A percentile compares a stretch with the other conserved stretches of the same genome.
phyloP scores from a whole-genome alignment of 2,888 invertebrate genomes.

The Oscheius sp. region DNA sequence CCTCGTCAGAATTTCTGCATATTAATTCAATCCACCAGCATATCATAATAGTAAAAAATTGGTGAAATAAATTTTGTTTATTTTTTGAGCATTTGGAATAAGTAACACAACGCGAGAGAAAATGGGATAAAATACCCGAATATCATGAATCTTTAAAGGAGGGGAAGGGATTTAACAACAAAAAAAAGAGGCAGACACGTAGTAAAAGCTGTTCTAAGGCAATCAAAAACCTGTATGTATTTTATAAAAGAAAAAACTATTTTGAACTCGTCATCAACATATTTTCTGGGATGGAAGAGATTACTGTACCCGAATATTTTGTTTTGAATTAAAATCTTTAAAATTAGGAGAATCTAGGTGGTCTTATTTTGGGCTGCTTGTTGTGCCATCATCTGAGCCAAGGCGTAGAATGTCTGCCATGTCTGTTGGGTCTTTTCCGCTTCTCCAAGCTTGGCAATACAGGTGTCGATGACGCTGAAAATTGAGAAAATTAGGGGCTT shows the following conservation, averaged over 20 bases:
- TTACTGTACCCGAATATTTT: too few relatives aligned
- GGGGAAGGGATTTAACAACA: too few relatives aligned
- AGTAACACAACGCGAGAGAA: too few relatives aligned
- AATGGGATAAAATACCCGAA: too few relatives aligned
- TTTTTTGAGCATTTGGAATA: not conserved
- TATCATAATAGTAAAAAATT: not conserved
- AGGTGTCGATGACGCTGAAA: constrained; percentile 20
- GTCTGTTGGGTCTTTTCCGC: not conserved
- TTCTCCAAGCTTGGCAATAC: not conserved
- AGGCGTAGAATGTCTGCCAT: constrained; percentile 4
- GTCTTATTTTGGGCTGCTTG: constrained; percentile 9
- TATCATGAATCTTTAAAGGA: too few relatives aligned
- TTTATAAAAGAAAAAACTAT: not conserved
- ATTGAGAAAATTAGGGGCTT: not conserved
- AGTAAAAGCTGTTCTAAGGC: not conserved
- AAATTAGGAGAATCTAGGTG: not conserved
- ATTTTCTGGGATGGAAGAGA: not conserved
- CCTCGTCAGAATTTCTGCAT: not conserved
- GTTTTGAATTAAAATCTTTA: not conserved
- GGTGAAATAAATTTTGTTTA: not conserved
- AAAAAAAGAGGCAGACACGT: not conserved
- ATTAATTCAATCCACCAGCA: not conserved
- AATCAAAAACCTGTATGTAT: not conserved
- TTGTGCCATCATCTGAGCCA: not conserved
- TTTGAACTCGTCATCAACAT: not conserved